Base-by-base conservation (phyloP, 2,888 invertebrate genomes). In the Lottia scabra region DNA sequence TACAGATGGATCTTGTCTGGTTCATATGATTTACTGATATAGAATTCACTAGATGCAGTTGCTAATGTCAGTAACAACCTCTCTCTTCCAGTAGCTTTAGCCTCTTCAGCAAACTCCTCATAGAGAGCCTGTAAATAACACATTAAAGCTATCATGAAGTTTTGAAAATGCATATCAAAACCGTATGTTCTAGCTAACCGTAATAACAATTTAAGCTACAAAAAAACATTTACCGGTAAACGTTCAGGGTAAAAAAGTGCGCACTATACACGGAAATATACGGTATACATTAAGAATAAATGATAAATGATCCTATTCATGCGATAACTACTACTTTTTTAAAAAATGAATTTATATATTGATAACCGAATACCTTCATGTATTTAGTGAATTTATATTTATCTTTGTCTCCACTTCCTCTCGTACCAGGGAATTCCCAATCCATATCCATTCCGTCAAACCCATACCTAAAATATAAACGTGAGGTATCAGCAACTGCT, bases 371-470 rank as follows among this genome's bases (percentile, higher is more conserved):
- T 56, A 85, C 86, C 82, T 83, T 78, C 77, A 86, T 77, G 6
- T 85, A 75, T 4, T 65, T 30, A 2, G 83, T 84, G 65, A 82
- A 84, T 27, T 78, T 77, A 56, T 78, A 78, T 68, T 81, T 85
- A 72, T 86, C 86, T 16, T 79, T 78, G 0, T 80, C 68, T 8
- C 77, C 78, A 73, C 85, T 85, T n/a, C 86, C 86, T 67, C 86
- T 73, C 12, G 81, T 74, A 1, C 79, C 85, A 0, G 97, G 97
- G 87, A 97, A 97, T 86, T 96, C 96, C 97, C 97, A 98, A 84
- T 97, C 96, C 67, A 97, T 91, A 83, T 96, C 96, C 0, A 97
- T 90, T 2, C 97, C 97, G 77, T 93, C 92, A 87, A 97, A 97
- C 64, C 94, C 93, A 85, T 75, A 75, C 26, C 78, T 80, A 66